Evolutionary conservation across 2,888 invertebrate genomes (phyloP), one percentile per base, ranked within the genome.

Genomic region (Ennomos quercinarius): DNA sequence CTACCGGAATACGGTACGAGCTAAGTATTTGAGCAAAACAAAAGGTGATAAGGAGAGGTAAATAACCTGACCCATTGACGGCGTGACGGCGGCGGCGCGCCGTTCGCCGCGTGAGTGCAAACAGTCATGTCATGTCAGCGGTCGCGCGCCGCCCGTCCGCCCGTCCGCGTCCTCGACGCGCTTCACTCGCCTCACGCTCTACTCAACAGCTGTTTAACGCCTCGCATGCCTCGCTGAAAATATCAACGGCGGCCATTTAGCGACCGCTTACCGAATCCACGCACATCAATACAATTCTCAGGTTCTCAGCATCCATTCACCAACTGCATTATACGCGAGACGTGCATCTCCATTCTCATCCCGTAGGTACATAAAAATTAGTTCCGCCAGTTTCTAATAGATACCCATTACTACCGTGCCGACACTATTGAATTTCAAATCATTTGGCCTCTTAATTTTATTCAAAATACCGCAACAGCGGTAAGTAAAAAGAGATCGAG

Each of bases 41-140:
- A 91, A 89, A 91, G 90, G 90, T 89, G 90, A 91, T 91, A 91
- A 91, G 90, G 68, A 84, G 87, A 88, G 91, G 91, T 91, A 91
- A 91, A 91, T 86, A 91, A 91, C 91, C 91, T 88, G 87, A 82
- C 85, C 87, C 85, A 88, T 89, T 89, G 90, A 85, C 86, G 87
- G 83, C 84, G 84, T 82, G 84, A 84, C 86, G 85, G 75, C 75
- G 73, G 63, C 35, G 45, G 43, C 71, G 67, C 68, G 70, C 61
- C 69, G 70, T 68, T 50, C 60, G 64, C 68, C 72, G 75, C 67
- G 64, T 72, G 71, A 61, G 67, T 71, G 74, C 68, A 70, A 71
- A 70, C 72, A 71, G 65, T 71, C 70, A 70, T 69, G 66, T 68
- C 67, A 62, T 67, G 66, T 61, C 70, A 59, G 60, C 61, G 68